These are phyloP conservation scores for Pseudanteris insignis DNA, from an alignment of 2,888 invertebrate genomes.

Conservation along the genomic window DNA sequence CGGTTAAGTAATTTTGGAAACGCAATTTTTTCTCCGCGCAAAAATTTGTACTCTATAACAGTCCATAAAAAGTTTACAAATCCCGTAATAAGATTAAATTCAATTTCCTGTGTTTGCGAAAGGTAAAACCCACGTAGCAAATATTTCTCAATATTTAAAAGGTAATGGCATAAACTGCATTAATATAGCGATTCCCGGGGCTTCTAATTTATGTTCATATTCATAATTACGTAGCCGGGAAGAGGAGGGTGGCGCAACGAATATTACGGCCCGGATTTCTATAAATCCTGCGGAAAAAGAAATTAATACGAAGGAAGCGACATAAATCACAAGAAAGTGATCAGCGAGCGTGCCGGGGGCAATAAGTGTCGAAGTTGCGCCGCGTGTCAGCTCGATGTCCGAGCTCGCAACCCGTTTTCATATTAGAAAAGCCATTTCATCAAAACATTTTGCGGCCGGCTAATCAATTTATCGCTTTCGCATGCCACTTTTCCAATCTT, in stretches of 20 bases:
- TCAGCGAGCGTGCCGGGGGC: slow-evolving; percentile 25
- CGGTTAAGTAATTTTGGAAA: too few species aligned
- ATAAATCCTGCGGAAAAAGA: slow-evolving; percentile 31
- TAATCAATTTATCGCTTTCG: slow-evolving; percentile 36
- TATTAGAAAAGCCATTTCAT: slow-evolving; percentile 30
- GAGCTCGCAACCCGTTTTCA: slow-evolving; percentile 22
- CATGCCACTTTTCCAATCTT: slow-evolving; percentile 42
- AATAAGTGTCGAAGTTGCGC: slow-evolving; percentile 35
- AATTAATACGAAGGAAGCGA: slow-evolving; percentile 23
- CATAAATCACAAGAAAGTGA: slow-evolving; percentile 41
- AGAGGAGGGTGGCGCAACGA: background rate
- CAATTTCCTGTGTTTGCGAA: too few species aligned
- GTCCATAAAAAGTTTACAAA: too few species aligned
- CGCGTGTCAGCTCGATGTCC: slow-evolving; percentile 22
- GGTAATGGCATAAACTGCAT: slow-evolving; percentile 5
- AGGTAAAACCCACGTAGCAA: too few species aligned
- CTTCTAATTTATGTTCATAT: slow-evolving; percentile 2
- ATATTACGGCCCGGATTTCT: slow-evolving; percentile 12
- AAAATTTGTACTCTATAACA: too few species aligned
- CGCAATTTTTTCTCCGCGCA: too few species aligned
- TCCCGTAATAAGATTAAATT: too few species aligned
- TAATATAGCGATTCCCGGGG: background rate
- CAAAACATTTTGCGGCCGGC: slow-evolving; percentile 16
- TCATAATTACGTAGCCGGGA: slow-evolving; percentile 10
- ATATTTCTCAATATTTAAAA: too few species aligned